Base-by-base conservation (phyloP, 2,797 vertebrate genomes). In the Acropternis orthonyx region DNA sequence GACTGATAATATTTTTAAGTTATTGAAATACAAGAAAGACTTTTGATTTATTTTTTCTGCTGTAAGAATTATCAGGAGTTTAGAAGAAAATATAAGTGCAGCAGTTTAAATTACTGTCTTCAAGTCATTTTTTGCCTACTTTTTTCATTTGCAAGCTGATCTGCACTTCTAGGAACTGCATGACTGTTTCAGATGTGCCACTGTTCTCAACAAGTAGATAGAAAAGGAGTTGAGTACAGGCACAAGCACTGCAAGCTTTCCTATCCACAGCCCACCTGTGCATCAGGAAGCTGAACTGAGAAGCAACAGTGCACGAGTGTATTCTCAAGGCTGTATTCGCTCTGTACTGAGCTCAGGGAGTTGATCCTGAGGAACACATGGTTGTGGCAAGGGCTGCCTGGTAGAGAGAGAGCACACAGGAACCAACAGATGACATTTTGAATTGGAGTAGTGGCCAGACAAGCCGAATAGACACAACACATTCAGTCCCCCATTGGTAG, bases 11-110 rank as follows among this genome's bases (percentile, higher is more conserved):
- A 89, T 76, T 91, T 93, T 88, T 71, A 77, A 79, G 48, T 68
- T 86, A 87, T 9, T 86, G 69, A 89, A 92, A 87, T 28, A 55
- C 85, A 91, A 72, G 59, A 82, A 78, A 89, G 49, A 8, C 27
- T 66, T 27, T 69, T 26, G 34, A 88, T 92, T 93, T 86, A 93
- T 87, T 91, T 90, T 89, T 85, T 73, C 85, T 43, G 16, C 67
- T 62, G 5, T 14, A 88, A 79, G 89, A 78, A 79, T 81, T 66
- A 73, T n/a, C 73, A 59, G 62, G 17, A 36, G 7, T 79, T 92
- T 27, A 51, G 49, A 48, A 75, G 41, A 75, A 91, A 89, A 58
- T 12, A 7, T 36, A 56, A 78, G 82, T 0, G 3, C 4, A 81
- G 46, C 52, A 32, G 37, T 44, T 81, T 55, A 84, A 92, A 76